Conservation (phyloP, 2,797 vertebrate genomes). For the Falco peregrinus region DNA sequence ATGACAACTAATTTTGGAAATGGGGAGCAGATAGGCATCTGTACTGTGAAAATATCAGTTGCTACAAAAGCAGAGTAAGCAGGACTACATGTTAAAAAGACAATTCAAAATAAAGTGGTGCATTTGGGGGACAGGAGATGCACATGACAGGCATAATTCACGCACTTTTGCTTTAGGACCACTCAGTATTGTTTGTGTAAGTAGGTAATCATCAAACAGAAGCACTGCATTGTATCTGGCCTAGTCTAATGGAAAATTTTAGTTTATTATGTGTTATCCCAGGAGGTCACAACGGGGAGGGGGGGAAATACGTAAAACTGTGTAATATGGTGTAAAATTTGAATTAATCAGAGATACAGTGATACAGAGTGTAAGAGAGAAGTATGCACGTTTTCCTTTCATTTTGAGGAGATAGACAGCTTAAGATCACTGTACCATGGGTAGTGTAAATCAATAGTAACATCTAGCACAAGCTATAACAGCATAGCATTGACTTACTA, state of each 20-base stretch:
- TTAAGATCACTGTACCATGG: not conserved
- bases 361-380: not conserved
- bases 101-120: not conserved
- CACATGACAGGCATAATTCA: not conserved
- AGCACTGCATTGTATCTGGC: not conserved
- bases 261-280: not conserved
- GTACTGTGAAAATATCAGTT: not conserved
- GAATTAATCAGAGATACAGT: not conserved
- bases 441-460: not conserved
- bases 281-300: not conserved
- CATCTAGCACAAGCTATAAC: not conserved
- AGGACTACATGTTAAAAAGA: not conserved
- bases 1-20: not conserved
- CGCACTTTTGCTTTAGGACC: not conserved
- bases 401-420: not conserved
- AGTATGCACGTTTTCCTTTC: not conserved
- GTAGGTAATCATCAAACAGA: not conserved
- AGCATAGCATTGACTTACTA: not conserved
- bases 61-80: not conserved
- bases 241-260: not conserved
- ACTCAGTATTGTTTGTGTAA: not conserved
- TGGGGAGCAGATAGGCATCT: fast-evolving
- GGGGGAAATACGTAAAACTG: not conserved
- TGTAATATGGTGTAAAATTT: slow-evolving; percentile 10
- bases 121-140: not conserved